Percentiles rank a stretch among this genome's conserved stretches.
These are phyloP conservation scores for Stenchaetothrips biformis DNA, from an alignment of 2,888 invertebrate genomes.

Conservation along the genomic window DNA sequence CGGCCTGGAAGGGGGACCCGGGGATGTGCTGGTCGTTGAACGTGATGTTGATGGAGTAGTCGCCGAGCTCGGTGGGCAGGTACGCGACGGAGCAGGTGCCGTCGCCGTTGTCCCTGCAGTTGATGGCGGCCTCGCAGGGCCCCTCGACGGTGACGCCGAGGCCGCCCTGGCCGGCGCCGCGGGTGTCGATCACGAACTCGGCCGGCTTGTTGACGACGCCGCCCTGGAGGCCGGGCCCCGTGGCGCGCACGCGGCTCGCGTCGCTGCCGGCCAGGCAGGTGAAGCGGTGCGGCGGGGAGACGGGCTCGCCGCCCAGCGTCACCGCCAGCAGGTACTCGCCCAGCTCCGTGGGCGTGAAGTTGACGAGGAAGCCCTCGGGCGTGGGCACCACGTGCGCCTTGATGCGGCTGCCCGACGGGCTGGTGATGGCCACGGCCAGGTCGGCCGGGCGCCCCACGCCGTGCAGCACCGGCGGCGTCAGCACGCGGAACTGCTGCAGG, in stretches of 20 bases:
- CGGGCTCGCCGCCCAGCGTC: conserved; percentile 72
- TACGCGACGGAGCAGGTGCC: conserved; percentile 85
- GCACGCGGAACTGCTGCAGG: conserved; percentile 73
- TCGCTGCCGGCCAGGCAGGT: conserved; percentile 63
- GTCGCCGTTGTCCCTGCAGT: conserved; percentile 81
- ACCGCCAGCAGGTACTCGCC: conserved; percentile 76
- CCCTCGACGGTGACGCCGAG: conserved; percentile 81
- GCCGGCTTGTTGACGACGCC: conserved; percentile 68
- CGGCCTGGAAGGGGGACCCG: conserved; percentile 75
- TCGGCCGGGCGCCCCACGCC: conserved; percentile 66
- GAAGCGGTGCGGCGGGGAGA: conserved; percentile 60
- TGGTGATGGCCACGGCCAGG: conserved; percentile 66
- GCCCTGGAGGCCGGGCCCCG: conserved; percentile 65
- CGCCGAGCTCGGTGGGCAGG: conserved; percentile 74
- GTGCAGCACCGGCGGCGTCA: conserved; percentile 43
- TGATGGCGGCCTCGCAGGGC: conserved; percentile 81
- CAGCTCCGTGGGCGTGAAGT: conserved; percentile 72
- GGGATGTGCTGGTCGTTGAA: conserved; percentile 81
- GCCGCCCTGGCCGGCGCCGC: conserved; percentile 75
- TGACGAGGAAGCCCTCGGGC: conserved; percentile 70
- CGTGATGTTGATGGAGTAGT: conserved; percentile 79
- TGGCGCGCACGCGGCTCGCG: conserved; percentile 65
- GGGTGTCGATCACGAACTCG: conserved; percentile 76
- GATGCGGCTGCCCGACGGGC: conserved; percentile 66
- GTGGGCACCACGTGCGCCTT: conserved; percentile 75